Percentiles rank a stretch among this genome's conserved stretches.
Evolutionary conservation across 2,113 vertebrate genomes (phyloP).

Genomic region (Panthera leo): DNA sequence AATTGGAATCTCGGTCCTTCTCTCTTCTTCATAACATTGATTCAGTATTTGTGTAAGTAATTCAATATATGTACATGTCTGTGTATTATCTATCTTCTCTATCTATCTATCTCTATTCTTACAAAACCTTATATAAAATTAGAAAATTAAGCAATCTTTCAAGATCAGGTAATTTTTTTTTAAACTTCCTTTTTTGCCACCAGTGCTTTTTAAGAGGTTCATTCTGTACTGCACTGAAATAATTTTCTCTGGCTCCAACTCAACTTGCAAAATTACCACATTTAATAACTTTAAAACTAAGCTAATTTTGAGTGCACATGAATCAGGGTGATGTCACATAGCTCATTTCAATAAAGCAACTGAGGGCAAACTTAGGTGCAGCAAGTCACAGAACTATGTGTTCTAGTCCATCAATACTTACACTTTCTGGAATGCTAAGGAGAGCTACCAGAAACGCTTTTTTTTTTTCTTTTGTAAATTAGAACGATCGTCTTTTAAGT

Average conservation of each 20-base stretch:
- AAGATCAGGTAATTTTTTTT: neutral
- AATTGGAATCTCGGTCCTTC: neutral
- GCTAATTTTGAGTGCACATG: constrained; percentile 13
- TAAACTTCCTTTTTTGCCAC: neutral
- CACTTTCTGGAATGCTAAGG: constrained; percentile 31
- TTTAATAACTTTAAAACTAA: constrained; percentile 51
- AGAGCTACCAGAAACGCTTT: neutral
- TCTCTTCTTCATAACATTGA: neutral
- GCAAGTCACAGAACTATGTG: neutral
- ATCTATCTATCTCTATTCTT: neutral
- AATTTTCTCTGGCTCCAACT: constrained; percentile 44
- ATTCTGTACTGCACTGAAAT: neutral
- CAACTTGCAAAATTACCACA: neutral
- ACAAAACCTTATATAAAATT: neutral
- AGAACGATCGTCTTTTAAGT: neutral
- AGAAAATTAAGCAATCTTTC: neutral
- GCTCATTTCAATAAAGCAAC: constrained; percentile 46
- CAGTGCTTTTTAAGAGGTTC: constrained; percentile 15
- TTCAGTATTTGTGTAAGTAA: neutral
- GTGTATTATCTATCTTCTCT: no score
- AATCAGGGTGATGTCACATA: constrained; percentile 37
- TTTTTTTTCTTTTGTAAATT: neutral
- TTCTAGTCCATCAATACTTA: constrained; percentile 3
- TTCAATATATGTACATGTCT: neutral
- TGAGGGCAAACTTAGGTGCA: neutral